Evolutionary conservation across 53 echinoderm and acorn worm species (phyloP), one percentile per base, ranked within the genome.

Genomic region (Mesocentrotus franciscanus): DNA sequence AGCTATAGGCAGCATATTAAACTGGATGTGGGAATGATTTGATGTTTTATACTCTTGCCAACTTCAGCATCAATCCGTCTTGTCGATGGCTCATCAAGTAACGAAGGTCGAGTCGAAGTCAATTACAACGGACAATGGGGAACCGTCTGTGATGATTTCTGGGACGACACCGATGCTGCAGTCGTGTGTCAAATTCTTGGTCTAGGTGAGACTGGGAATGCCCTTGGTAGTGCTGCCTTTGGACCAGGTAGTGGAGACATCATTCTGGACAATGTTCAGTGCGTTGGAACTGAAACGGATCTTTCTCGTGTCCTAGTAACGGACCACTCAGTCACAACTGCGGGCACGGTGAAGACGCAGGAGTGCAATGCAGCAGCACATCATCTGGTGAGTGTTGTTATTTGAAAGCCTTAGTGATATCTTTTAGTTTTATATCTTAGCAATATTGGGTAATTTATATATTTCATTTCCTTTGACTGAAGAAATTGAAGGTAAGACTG

Each of bases 161-260:
- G 96, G 96, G 93, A 96, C 32, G 75, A 87, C 60, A 93, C 87
- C n/a, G 96, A 96, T 89, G 96, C 96, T 57, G 16, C 56, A 33
- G 96, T 96, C 0, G 93, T 96, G 59, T 96, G 96, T 70, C 71
- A 36, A 17, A 72, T 58, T 12, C 93, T 96, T 56, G 93, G 93
- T 27, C 85, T 92, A 26, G 92, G 85, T 26, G 70, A 85, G 0
- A 56, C 90, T 56, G 93, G 93, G 15, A 89, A 90, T 57, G 93
- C 96, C 35, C 34, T 72, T 6, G 24, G 32, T 10, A 39, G 26
- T 8, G 29, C 34, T 33, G 60, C 49, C 32, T 96, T 96, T 89
- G 93, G 93, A 26, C 22, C 29, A 39, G 93, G 93, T 8, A n/a
- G 20, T 18, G 93, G 60, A 10, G 24, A 34, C 18, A 85, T 93